Conservation (phyloP, 2,888 invertebrate species). For the Alviniconcha strummeri region DNA sequence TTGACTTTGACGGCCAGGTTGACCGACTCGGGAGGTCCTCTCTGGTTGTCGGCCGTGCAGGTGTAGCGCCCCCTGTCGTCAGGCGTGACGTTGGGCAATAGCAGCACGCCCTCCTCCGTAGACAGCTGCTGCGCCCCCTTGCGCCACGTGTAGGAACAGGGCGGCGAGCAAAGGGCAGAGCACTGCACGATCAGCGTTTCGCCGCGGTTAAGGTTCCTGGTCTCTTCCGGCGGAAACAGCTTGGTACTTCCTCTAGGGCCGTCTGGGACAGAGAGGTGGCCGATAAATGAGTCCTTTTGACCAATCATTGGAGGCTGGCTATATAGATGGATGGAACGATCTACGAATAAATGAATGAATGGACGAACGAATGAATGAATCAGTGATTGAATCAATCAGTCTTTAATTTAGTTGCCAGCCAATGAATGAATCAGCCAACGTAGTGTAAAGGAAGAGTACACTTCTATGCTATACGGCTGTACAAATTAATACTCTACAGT, state of each 20-base stretch:
- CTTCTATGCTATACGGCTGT: no score
- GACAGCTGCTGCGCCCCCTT: slow-evolving; percentile 15
- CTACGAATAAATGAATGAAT: background rate
- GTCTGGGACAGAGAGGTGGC: slow-evolving; percentile 3
- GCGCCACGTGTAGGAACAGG: slow-evolving; percentile 31
- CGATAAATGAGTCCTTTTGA: background rate
- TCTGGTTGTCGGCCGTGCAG: slow-evolving; percentile 26
- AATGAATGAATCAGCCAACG: no score
- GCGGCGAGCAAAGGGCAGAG: slow-evolving; percentile 28
- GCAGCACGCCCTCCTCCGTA: slow-evolving; percentile 31
- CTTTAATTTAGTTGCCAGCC: no score
- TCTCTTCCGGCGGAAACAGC: slow-evolving; percentile 26
- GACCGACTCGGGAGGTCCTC: slow-evolving; percentile 5
- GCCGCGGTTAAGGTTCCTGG: slow-evolving; percentile 27
- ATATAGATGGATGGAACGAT: background rate
- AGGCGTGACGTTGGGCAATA: slow-evolving; percentile 18
- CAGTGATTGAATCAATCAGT: no score
- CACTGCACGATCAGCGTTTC: slow-evolving; percentile 32
- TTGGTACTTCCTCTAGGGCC: slow-evolving; percentile 3
- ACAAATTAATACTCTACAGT: no score
- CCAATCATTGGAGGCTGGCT: background rate
- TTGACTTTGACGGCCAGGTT: slow-evolving; percentile 22
- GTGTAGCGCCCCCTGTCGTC: slow-evolving; percentile 33
- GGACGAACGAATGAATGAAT: background rate
- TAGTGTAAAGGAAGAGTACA: no score